Conservation (phyloP, 2,113 vertebrate genomes). For the Perca flavescens region DNA sequence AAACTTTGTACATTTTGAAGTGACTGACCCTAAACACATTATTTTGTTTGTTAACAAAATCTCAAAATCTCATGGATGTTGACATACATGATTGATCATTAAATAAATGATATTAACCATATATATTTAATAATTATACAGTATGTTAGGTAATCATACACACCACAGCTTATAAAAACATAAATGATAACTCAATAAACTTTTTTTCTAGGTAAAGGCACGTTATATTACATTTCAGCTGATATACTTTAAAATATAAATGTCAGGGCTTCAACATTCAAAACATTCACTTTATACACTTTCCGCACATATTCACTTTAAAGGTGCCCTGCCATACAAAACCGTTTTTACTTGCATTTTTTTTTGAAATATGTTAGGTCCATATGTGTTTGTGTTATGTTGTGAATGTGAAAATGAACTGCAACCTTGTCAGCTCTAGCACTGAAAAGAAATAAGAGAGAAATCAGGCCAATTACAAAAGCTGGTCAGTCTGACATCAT, state of each 20-base stretch:
- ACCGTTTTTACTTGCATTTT: too few species aligned
- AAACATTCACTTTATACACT: background rate
- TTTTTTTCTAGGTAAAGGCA: background rate
- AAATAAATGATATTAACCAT: background rate
- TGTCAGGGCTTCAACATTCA: background rate
- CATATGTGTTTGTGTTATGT: too few species aligned
- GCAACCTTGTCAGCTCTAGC: too few species aligned
- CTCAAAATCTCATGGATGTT: constrained; percentile 1
- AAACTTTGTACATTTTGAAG: background rate
- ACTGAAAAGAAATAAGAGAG: too few species aligned
- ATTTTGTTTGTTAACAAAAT: background rate
- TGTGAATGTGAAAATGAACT: too few species aligned
- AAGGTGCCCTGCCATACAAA: background rate
- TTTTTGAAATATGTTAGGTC: too few species aligned
- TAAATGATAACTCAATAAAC: background rate
- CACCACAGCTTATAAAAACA: background rate
- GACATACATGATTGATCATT: background rate
- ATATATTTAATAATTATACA: background rate
- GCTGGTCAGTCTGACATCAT: too few species aligned
- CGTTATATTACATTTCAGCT: background rate
- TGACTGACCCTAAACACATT: background rate
- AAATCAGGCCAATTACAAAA: too few species aligned
- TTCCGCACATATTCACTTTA: background rate
- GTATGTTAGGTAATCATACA: background rate
- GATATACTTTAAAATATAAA: background rate